Evolutionary conservation across 2,797 vertebrate species (phyloP).

Genomic region (Enteromius anoplus): DNA sequence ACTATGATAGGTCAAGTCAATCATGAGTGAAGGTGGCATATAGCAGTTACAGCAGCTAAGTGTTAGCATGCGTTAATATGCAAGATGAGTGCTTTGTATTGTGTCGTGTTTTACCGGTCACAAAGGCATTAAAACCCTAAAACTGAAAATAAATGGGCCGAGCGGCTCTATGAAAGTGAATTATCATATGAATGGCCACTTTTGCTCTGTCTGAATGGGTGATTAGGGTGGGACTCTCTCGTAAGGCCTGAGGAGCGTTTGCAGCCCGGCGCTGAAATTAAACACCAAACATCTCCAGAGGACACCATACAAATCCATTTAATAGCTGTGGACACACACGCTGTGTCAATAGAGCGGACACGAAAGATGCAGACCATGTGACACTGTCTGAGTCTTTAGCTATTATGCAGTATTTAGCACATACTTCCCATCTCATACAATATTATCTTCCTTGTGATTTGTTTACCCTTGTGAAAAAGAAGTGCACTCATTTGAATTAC

Average conservation of each 20-base stretch:
- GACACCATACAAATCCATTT: conserved; percentile 2
- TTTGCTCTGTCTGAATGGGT: conserved; percentile 3
- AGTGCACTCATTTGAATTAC: background rate
- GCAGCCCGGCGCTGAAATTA: background rate
- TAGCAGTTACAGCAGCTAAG: background rate
- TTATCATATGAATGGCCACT: conserved; percentile 25
- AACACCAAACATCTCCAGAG: conserved; percentile 30
- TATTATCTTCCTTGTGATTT: background rate
- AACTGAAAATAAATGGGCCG: background rate
- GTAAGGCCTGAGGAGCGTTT: conserved; percentile 8
- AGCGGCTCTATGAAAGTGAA: background rate
- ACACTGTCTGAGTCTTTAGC: background rate
- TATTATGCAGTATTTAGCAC: background rate
- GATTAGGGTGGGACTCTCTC: conserved; percentile 6
- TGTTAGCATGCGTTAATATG: background rate
- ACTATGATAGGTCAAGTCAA: background rate
- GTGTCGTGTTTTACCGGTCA: conserved; percentile 6
- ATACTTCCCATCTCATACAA: background rate
- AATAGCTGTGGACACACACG: conserved; percentile 9
- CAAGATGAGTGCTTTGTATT: conserved; percentile 10
- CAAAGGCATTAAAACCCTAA: conserved; percentile 15
- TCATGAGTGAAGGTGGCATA: background rate
- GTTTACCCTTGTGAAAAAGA: background rate
- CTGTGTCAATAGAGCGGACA: background rate
- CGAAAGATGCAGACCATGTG: background rate